Percentiles rank a stretch among this genome's conserved stretches.
Conservation (phyloP, 2,888 invertebrate species). For the Corbicula japonica region DNA sequence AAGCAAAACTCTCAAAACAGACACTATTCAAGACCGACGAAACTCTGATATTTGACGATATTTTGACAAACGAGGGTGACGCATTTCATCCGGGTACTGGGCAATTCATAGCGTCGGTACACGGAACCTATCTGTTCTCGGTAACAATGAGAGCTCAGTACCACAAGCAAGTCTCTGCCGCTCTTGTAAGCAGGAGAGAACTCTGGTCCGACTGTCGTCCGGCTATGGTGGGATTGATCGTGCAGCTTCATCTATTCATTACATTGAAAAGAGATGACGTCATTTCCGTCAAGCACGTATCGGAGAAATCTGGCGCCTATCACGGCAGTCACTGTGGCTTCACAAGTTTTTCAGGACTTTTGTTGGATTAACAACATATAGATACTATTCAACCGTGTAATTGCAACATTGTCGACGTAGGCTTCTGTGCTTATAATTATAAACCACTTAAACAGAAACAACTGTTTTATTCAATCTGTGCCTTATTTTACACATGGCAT, state of each 20-base stretch:
- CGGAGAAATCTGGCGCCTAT: slow-evolving; percentile 44
- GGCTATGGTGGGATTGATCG: slow-evolving; percentile 45
- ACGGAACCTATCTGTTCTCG: slow-evolving; percentile 42
- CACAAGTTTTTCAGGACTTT: slow-evolving; percentile 38
- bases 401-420: too few relatives aligned
- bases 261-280: slow-evolving; percentile 23
- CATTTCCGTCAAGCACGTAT: slow-evolving; percentile 33
- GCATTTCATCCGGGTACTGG: slow-evolving; percentile 18
- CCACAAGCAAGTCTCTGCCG: slow-evolving; percentile 46
- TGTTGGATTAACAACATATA: slow-evolving; percentile 36
- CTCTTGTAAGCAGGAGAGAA: slow-evolving; percentile 21
- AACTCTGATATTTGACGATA: slow-evolving; percentile 34
- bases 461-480: too few relatives aligned
- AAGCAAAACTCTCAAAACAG: slow-evolving; percentile 25
- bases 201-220: slow-evolving; percentile 25
- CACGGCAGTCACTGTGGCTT: slow-evolving; percentile 39
- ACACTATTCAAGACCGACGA: slow-evolving; percentile 18
- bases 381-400: too few relatives aligned
- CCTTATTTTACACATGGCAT: too few relatives aligned
- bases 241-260: slow-evolving; percentile 32
- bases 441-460: too few relatives aligned
- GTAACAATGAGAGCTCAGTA: slow-evolving; percentile 41
- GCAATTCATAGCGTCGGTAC: slow-evolving; percentile 30
- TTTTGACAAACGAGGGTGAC: slow-evolving; percentile 35
- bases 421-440: too few relatives aligned